Conservation (phyloP, 2,888 invertebrate species). For the Lasius platythorax region DNA sequence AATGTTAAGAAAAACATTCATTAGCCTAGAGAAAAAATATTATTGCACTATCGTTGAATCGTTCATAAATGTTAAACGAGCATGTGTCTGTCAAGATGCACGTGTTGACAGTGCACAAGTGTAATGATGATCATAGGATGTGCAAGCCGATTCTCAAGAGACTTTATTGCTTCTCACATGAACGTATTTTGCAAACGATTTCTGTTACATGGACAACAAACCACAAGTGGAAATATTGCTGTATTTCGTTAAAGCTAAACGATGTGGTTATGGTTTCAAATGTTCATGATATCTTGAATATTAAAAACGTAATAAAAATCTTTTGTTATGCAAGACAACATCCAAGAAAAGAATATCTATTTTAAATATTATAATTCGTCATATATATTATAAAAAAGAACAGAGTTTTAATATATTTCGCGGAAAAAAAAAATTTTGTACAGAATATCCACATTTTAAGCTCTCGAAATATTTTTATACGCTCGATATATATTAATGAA, state of each 20-base stretch:
- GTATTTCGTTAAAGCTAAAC: not conserved
- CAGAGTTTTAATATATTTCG: not conserved
- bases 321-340: not conserved
- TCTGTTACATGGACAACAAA: constrained; percentile 15
- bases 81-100: constrained; percentile 62
- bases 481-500: not conserved
- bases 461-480: not conserved
- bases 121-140: not conserved
- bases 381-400: not conserved
- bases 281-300: not conserved
- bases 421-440: not conserved
- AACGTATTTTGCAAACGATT: constrained; percentile 9
- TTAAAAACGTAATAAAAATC: not conserved
- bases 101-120: constrained; percentile 46
- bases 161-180: constrained; percentile 17
- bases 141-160: constrained; percentile 24
- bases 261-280: not conserved
- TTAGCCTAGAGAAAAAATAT: not conserved
- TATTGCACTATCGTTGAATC: constrained; percentile 32
- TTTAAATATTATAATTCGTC: not conserved
- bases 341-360: not conserved
- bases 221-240: constrained; percentile 11
- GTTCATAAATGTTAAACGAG: constrained; percentile 42
- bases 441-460: not conserved
- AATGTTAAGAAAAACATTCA: not conserved